These are phyloP conservation scores for Dicycla oo DNA, from an alignment of 2,888 invertebrate species.

Conservation along the genomic window DNA sequence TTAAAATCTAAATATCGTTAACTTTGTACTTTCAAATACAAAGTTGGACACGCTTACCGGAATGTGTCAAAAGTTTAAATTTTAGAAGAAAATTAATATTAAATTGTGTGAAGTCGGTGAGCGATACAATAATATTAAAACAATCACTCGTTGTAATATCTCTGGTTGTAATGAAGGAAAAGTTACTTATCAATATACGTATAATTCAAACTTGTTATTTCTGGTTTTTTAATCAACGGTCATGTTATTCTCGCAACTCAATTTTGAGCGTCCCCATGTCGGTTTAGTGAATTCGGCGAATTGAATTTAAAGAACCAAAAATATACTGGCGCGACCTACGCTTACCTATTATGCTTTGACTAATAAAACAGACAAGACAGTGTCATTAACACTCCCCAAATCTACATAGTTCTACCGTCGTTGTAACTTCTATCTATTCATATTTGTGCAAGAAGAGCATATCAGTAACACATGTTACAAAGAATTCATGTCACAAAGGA, in stretches of 20 bases:
- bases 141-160: constrained; percentile 11
- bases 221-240: too few species aligned
- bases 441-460: background rate
- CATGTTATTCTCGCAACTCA: background rate
- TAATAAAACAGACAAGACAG: background rate
- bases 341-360: background rate
- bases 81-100: constrained; percentile 43
- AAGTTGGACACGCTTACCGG: constrained; percentile 32
- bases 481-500: constrained; percentile 22
- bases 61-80: constrained; percentile 30
- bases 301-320: background rate
- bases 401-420: background rate
- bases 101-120: constrained; percentile 24
- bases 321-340: background rate
- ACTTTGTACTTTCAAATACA: constrained; percentile 39
- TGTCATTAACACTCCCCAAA: background rate
- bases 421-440: background rate
- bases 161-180: constrained; percentile 6
- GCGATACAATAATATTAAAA: constrained; percentile 36
- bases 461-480: background rate
- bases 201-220: background rate
- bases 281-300: too few species aligned
- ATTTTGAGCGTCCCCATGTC: background rate
- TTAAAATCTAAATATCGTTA: constrained; percentile 48
- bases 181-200: background rate